Evolutionary conservation across 1,140 invertebrate genomes (phyloP), one percentile per base, ranked within the genome.

Genomic region (Drosophila lini): DNA sequence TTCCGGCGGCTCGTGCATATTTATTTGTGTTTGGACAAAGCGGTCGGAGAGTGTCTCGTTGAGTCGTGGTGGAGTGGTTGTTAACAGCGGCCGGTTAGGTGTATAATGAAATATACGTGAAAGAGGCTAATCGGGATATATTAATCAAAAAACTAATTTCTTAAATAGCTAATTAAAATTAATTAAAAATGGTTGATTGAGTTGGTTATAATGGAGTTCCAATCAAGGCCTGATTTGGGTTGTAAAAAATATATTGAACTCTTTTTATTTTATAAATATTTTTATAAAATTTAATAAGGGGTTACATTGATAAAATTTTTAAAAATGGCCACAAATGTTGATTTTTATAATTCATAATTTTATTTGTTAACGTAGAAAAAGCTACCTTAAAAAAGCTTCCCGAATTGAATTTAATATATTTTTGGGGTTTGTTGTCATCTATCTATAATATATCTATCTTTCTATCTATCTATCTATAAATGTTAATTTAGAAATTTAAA

Each of bases 11-110:
- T 41, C 36, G 61, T 38, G 31, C 13, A 41, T 71, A 71, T 70
- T 71, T 70, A 41, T 71, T 71, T 71, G 69, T 50, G 67, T 71
- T 71, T 71, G 69, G 53, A 71, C 52, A 58, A 48, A 50, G 69
- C 34, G 67, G 69, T 71, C 19, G 15, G 34, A 36, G 68, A 70
- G 44, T 71, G 42, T 38, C 11, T 34, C n/a, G 67, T 68, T 48
- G 36, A 31, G 48, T n/a, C n/a, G 44, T n/a, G 25, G 28, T 61
- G 22, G 38, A 71, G 69, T 71, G 69, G 65, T 41, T 59, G 69
- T 71, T 71, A 59, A 71, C 44, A 59, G 36, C 28, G 22, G 42
- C 52, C 59, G 36, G 67, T 71, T 71, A 58, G 52, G 19, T 58
- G 52, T 22, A 38, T 59, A 58, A 71, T 45, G 13, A 5, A 42